Percentiles rank a stretch among this genome's conserved stretches.
Conservation (phyloP, 2,797 vertebrate species). For the Adrianichthys oophorus region DNA sequence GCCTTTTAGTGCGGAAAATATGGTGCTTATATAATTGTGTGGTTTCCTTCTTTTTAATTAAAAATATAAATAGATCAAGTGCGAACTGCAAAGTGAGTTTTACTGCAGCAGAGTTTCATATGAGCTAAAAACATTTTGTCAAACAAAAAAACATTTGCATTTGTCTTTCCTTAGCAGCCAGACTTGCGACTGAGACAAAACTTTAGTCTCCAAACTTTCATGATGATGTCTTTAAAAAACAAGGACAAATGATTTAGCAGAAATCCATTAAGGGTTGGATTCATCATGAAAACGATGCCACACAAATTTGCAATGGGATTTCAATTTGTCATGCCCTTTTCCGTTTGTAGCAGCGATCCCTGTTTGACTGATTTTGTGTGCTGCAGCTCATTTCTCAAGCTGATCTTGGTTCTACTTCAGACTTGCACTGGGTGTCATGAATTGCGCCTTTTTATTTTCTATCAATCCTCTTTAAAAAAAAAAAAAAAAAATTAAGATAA, state of each 20-base stretch:
- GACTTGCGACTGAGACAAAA: not conserved
- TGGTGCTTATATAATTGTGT: no score
- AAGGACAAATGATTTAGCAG: not conserved
- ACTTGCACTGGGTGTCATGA: not conserved
- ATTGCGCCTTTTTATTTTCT: not conserved
- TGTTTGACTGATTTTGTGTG: not conserved
- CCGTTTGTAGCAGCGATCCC: not conserved
- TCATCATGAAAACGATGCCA: not conserved
- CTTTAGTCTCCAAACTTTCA: not conserved
- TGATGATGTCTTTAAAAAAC: not conserved
- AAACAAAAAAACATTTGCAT: not conserved
- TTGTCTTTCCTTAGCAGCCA: not conserved
- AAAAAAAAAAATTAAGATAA: no score
- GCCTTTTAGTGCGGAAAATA: no score
- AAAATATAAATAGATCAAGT: no score
- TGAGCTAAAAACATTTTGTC: no score
- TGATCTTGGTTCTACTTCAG: not conserved
- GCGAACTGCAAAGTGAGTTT: no score
- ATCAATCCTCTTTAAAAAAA: not conserved
- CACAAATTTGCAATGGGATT: not conserved
- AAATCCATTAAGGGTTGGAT: not conserved
- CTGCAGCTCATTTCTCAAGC: not conserved
- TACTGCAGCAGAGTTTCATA: no score
- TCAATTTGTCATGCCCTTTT: conserved; percentile 3
- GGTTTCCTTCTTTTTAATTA: no score